phyloP scores from a whole-genome alignment of 2,888 invertebrate genomes.

The Euzophera pinguis region DNA sequence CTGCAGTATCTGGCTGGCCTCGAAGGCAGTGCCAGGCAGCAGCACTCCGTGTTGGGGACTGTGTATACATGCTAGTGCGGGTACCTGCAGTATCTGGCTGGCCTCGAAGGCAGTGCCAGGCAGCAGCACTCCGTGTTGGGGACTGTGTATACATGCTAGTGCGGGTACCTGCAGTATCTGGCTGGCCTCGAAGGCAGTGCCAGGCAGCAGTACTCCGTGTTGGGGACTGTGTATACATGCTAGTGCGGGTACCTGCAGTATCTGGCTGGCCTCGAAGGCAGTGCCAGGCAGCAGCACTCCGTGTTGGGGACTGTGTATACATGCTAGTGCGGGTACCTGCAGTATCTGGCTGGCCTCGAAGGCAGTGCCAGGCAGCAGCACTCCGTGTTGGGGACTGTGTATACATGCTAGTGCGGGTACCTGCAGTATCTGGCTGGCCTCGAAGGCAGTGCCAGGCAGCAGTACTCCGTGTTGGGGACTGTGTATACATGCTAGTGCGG shows the following conservation, averaged over 20 bases:
- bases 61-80: no score
- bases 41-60: no score
- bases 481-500: no score
- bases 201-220: no score
- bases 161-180: slow-evolving; percentile 76
- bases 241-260: slow-evolving; percentile 72
- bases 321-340: no score
- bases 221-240: no score
- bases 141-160: no score
- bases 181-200: slow-evolving; percentile 94
- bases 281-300: slow-evolving; percentile 94
- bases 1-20: slow-evolving; percentile 87
- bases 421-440: slow-evolving; percentile 86
- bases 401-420: no score
- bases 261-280: slow-evolving; percentile 95
- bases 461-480: no score
- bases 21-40: slow-evolving; percentile 94
- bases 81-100: slow-evolving; percentile 89
- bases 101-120: slow-evolving; percentile 97
- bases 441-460: slow-evolving; percentile 94
- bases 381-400: no score
- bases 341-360: slow-evolving; percentile 91
- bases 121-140: no score
- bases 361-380: slow-evolving; percentile 93
- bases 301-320: no score